Percentiles rank a stretch among this genome's conserved stretches.
These are phyloP conservation scores for Cheiracanthium punctorium DNA, from an alignment of 2,888 invertebrate genomes.

Conservation along the genomic window DNA sequence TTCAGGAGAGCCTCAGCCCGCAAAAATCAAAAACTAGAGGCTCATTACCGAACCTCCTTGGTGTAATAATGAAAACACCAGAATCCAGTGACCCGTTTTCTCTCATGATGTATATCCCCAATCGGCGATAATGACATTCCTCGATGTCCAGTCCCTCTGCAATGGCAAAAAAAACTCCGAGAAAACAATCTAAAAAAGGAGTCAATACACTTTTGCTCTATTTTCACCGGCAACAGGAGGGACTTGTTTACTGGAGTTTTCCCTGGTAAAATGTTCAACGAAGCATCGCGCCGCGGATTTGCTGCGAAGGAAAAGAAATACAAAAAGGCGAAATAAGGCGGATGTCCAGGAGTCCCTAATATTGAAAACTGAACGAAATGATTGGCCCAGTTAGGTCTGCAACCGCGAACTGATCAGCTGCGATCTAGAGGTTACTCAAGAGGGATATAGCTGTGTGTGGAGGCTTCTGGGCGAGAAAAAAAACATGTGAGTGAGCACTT, in stretches of 20 bases:
- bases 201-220: conserved; percentile 1
- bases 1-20: not conserved
- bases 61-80: not conserved
- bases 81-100: not conserved
- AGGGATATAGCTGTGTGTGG: too few species aligned
- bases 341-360: not conserved
- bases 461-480: too few species aligned
- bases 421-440: not conserved
- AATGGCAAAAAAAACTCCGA: not conserved
- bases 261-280: not conserved
- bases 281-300: not conserved
- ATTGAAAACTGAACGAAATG: not conserved
- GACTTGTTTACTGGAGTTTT: not conserved
- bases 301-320: too few species aligned
- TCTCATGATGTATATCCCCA: not conserved
- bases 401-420: not conserved
- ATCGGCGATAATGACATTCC: not conserved
- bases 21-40: not conserved
- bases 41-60: not conserved
- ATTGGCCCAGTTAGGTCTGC: not conserved
- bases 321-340: not conserved
- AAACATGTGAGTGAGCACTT: too few species aligned
- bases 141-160: not conserved
- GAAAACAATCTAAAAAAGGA: not conserved
- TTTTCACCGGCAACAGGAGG: not conserved